These are phyloP conservation scores for Drosophila peninsularis DNA, from an alignment of 2,888 invertebrate species.

Conservation along the genomic window DNA sequence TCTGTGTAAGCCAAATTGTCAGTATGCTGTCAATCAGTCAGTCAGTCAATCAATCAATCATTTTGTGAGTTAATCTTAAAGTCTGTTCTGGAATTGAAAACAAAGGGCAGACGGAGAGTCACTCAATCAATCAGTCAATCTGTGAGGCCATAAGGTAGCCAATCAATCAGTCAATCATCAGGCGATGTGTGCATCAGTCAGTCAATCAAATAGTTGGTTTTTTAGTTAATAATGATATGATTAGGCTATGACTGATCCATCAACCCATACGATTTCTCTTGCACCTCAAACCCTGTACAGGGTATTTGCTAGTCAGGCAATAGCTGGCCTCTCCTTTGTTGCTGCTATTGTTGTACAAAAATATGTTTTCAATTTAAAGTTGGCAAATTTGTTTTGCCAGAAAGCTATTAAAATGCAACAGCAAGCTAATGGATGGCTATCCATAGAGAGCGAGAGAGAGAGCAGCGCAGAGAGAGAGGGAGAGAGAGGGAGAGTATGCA, in stretches of 20 bases:
- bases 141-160: no score
- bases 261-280: background rate
- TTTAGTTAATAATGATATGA: background rate
- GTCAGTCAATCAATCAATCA: background rate
- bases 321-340: background rate
- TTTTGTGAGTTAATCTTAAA: background rate
- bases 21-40: background rate
- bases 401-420: slow-evolving; percentile 56
- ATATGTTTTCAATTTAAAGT: slow-evolving; percentile 77
- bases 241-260: background rate
- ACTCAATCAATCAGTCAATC: background rate
- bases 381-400: slow-evolving; percentile 59
- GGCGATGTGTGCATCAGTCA: no score
- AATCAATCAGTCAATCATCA: background rate
- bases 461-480: background rate
- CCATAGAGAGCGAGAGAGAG: background rate
- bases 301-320: background rate
- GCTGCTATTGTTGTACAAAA: slow-evolving; percentile 51
- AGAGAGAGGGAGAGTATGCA: background rate
- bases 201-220: no score
- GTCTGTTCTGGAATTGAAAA: no score
- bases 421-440: slow-evolving; percentile 44
- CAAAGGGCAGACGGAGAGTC: no score
- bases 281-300: background rate
- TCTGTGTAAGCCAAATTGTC: no score